These are phyloP conservation scores for Oreochromis tanganicae DNA, from an alignment of 2,113 vertebrate genomes.

Conservation along the genomic window DNA sequence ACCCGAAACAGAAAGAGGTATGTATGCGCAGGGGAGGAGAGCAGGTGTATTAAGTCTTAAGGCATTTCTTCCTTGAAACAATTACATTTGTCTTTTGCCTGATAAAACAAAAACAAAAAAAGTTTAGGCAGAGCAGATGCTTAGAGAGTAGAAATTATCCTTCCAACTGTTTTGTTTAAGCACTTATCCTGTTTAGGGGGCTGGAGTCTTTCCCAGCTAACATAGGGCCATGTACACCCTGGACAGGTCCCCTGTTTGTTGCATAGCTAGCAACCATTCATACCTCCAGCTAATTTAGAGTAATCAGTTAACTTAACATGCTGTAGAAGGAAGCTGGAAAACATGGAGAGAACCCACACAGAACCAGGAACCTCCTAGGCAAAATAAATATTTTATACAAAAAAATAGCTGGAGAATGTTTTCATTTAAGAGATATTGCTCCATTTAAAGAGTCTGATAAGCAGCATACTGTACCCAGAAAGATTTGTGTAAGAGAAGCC, in stretches of 20 bases:
- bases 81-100: background rate
- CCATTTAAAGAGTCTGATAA: too few species aligned
- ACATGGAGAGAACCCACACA: background rate
- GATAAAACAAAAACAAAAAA: background rate
- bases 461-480: too few species aligned
- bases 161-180: background rate
- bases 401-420: background rate
- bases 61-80: background rate
- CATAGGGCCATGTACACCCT: background rate
- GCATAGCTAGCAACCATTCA: background rate
- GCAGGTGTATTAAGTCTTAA: background rate
- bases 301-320: background rate
- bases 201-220: background rate
- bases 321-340: background rate
- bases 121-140: background rate
- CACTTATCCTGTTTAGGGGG: background rate
- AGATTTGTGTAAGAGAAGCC: too few species aligned
- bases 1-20: constrained; percentile 81
- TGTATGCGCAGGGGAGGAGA: background rate
- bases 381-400: background rate
- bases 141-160: background rate
- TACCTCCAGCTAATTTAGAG: background rate
- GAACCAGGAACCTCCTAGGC: too few species aligned
- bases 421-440: too few species aligned
- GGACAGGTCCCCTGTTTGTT: too few species aligned